A percentile compares a stretch with the other conserved stretches of the same genome.
phyloP scores from a whole-genome alignment of 1,140 invertebrate genomes.

The Drosophila insularis region DNA sequence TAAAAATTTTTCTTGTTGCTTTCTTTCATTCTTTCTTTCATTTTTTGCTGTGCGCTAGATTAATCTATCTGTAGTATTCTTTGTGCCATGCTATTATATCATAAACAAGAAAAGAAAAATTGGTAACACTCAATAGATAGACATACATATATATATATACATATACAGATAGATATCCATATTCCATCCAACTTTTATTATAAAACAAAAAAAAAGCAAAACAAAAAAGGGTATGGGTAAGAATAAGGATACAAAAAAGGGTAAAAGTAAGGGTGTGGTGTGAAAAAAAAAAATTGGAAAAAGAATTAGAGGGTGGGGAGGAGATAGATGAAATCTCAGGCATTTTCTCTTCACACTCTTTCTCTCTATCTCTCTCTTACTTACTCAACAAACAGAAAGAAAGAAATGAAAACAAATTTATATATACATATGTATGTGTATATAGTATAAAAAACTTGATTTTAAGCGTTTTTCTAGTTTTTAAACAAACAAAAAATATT shows the following conservation, averaged over 20 bases:
- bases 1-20: conserved; percentile 28
- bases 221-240: background rate
- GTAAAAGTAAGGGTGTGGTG: background rate
- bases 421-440: background rate
- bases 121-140: background rate
- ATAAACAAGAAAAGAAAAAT: background rate
- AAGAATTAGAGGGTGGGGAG: too few species aligned
- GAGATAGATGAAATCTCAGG: too few species aligned
- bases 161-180: conserved; percentile 25
- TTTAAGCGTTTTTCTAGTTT: conserved; percentile 7
- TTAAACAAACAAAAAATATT: background rate
- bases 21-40: background rate
- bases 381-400: too few species aligned
- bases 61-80: conserved; percentile 40
- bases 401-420: too few species aligned
- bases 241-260: background rate
- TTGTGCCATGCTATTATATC: conserved; percentile 48
- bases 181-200: background rate
- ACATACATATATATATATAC: background rate
- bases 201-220: background rate
- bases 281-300: background rate
- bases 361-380: too few species aligned
- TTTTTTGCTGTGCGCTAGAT: too few species aligned
- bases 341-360: too few species aligned
- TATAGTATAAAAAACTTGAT: background rate